phyloP scores from a whole-genome alignment of 2,797 vertebrate genomes.

The Pseudochromis fuscus region DNA sequence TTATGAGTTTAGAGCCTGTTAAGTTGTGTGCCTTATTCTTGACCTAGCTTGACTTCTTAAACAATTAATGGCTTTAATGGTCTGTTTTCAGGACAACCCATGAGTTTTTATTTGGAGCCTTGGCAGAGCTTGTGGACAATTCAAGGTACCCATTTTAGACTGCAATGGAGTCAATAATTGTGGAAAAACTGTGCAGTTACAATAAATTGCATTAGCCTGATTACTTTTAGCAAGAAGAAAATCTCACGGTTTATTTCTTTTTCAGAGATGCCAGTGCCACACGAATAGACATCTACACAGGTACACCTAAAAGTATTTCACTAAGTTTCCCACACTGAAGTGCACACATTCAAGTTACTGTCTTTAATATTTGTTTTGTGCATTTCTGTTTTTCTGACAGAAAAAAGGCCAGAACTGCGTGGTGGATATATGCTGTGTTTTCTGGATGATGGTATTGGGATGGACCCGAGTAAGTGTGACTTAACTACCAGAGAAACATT shows the following conservation, averaged over 20 bases:
- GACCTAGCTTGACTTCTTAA: too few species aligned
- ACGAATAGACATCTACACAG: constrained; percentile 96
- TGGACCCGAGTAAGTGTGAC: constrained; percentile 93
- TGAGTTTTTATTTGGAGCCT: constrained; percentile 97
- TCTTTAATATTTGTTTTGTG: constrained; percentile 16
- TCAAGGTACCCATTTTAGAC: constrained; percentile 88
- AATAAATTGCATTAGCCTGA: neutral
- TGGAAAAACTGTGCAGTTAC: neutral
- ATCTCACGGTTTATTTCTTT: constrained; percentile 50
- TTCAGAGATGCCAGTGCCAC: constrained; percentile 97
- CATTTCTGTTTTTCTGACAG: constrained; percentile 75
- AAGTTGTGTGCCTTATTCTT: too few species aligned
- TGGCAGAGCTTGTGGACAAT: constrained; percentile 99
- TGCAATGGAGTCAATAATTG: neutral
- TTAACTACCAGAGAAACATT: constrained; percentile 16
- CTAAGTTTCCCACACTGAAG: neutral
- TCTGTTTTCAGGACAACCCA: constrained; percentile 94
- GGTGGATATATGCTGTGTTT: constrained; percentile 97
- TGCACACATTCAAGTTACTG: neutral
- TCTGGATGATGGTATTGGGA: constrained; percentile 97
- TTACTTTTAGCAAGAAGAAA: neutral
- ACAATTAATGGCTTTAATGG: constrained; percentile 11
- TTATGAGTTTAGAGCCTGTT: neutral
- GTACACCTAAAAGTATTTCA: constrained; percentile 78
- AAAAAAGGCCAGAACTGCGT: constrained; percentile 89